Percentiles rank a stretch among this genome's conserved stretches.
Conservation (phyloP, 2,888 invertebrate genomes). For the Drosophila subsilvestris region DNA sequence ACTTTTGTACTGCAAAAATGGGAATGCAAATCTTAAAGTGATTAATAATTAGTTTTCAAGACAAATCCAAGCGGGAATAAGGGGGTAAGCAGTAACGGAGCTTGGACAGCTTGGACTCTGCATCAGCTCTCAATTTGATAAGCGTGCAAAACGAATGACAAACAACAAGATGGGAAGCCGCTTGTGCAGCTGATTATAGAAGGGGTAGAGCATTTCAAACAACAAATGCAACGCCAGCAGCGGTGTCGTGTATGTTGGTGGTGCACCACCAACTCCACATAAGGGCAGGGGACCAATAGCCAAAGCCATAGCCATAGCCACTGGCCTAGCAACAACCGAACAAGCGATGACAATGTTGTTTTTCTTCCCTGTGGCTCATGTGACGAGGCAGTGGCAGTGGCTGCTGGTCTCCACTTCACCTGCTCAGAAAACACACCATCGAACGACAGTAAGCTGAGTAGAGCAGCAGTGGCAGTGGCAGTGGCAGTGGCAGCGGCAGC, state of each 20-base stretch:
- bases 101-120: constrained; percentile 33
- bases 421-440: constrained; percentile 3
- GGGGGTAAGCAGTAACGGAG: constrained; percentile 29
- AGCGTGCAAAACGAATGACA: constrained; percentile 24
- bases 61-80: constrained; percentile 31
- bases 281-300: constrained; percentile 1
- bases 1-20: neutral
- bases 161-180: constrained; percentile 23
- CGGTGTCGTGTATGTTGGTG: too few relatives aligned
- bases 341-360: constrained; percentile 5
- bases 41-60: neutral
- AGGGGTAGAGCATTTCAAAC: constrained; percentile 3
- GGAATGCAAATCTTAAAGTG: neutral
- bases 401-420: constrained; percentile 5
- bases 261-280: neutral
- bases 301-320: neutral
- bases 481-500: neutral
- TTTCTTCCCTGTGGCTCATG: constrained; percentile 14
- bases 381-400: constrained; percentile 4
- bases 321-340: constrained; percentile 30
- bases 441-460: constrained; percentile 9
- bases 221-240: neutral
- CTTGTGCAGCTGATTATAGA: constrained; percentile 59
- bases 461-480: constrained; percentile 2
- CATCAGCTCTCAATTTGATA: constrained; percentile 11